Conservation (phyloP, 2,797 vertebrate genomes). For the Pitangus sulphuratus region DNA sequence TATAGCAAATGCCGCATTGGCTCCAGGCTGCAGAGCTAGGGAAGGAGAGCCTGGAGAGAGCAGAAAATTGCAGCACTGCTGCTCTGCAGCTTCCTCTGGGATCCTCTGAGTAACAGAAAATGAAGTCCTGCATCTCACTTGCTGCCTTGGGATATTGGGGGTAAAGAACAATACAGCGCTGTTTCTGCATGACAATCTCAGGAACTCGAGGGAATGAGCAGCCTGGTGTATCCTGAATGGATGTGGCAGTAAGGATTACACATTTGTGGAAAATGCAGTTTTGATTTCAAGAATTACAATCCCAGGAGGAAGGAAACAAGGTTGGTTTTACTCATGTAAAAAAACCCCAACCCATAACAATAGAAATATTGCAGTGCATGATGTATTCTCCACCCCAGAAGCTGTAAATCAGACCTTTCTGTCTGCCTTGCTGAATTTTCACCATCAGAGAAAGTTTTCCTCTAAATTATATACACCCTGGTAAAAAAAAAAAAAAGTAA, state of each 20-base stretch:
- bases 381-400: neutral
- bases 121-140: neutral
- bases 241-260: neutral
- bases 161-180: neutral
- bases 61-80: neutral
- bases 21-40: slow-evolving; percentile 10
- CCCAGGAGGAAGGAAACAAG: neutral
- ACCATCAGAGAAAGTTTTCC: neutral
- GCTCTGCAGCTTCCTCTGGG: neutral
- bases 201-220: neutral
- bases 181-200: neutral
- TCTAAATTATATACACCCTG: neutral
- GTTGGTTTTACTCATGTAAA: neutral
- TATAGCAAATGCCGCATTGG: slow-evolving; percentile 52
- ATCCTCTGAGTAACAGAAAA: neutral
- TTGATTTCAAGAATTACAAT: neutral
- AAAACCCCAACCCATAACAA: neutral
- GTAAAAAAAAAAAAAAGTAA: neutral
- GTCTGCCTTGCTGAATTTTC: neutral
- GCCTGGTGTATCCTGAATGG: neutral
- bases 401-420: neutral
- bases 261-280: neutral
- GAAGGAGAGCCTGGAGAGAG: neutral
- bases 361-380: neutral
- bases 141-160: neutral